Conservation (phyloP, 2,113 vertebrate species). For the Caranx melampygus region DNA sequence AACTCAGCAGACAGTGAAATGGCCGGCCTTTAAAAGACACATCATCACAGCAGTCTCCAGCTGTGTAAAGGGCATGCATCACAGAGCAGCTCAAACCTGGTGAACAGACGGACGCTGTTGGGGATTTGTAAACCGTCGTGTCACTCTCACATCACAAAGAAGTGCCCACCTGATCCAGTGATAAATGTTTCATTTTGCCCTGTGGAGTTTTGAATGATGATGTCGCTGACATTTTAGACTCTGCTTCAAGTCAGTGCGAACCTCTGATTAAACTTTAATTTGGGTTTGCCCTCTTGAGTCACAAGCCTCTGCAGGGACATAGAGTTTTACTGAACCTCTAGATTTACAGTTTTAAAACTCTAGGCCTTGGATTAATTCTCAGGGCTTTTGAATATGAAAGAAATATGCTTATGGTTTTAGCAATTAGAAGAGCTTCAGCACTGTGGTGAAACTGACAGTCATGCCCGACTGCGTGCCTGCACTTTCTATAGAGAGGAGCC, state of each 20-base stretch:
- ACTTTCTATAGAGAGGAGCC: slow-evolving; percentile 2
- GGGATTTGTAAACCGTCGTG: slow-evolving; percentile 37
- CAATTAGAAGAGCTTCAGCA: background rate
- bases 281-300: background rate
- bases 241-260: slow-evolving; percentile 3
- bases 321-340: background rate
- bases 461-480: background rate
- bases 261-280: background rate
- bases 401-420: background rate
- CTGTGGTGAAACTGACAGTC: background rate
- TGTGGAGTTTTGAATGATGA: slow-evolving; percentile 1
- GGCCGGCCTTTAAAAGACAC: background rate
- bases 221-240: slow-evolving; percentile 29
- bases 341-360: too few relatives aligned
- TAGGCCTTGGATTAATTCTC: too few relatives aligned
- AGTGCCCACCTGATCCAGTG: slow-evolving; percentile 22
- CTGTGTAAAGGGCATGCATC: slow-evolving; percentile 49
- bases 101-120: slow-evolving; percentile 32
- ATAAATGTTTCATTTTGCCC: slow-evolving; percentile 28
- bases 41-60: slow-evolving; percentile 33
- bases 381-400: too few relatives aligned
- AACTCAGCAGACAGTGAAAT: background rate
- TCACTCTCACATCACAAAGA: slow-evolving; percentile 29
- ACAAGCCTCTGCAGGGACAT: background rate
- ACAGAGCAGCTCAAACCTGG: slow-evolving; percentile 25